These are phyloP conservation scores for Deroplatys truncata DNA, from an alignment of 2,888 invertebrate genomes.

Conservation along the genomic window DNA sequence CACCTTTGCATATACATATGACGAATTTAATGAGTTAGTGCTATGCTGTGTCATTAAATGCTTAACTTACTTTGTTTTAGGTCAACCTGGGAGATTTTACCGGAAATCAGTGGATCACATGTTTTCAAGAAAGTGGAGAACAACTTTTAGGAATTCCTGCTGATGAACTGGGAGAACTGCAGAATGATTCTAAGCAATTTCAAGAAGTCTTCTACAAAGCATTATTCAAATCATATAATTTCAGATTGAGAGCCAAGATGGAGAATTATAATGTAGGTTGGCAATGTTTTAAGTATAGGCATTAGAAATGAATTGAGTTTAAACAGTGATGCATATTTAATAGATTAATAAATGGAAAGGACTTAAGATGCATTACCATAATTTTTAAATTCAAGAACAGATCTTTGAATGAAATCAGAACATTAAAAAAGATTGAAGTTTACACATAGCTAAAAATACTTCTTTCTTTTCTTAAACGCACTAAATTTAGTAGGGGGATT, in stretches of 20 bases:
- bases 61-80: conserved; percentile 46
- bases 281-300: neutral
- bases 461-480: too few relatives aligned
- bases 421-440: too few relatives aligned
- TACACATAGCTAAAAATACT: too few relatives aligned
- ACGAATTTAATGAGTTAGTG: too few relatives aligned
- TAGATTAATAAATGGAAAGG: too few relatives aligned
- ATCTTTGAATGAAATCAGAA: too few relatives aligned
- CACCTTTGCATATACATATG: neutral
- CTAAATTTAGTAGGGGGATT: too few relatives aligned
- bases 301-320: too few relatives aligned
- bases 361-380: too few relatives aligned
- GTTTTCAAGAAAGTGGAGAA: conserved; percentile 83
- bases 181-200: conserved; percentile 51
- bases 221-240: conserved; percentile 73
- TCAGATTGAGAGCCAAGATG: conserved; percentile 82
- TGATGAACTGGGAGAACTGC: conserved; percentile 72
- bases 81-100: conserved; percentile 83
- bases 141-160: conserved; percentile 65
- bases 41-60: neutral
- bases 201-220: conserved; percentile 66
- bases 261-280: conserved; percentile 80
- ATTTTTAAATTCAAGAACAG: too few relatives aligned
- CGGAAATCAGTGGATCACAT: conserved; percentile 84
- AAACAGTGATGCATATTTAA: too few relatives aligned